Evolutionary conservation across 2,888 invertebrate genomes (phyloP), one percentile per base, ranked within the genome.

Genomic region (Meghimatium bilineatum): DNA sequence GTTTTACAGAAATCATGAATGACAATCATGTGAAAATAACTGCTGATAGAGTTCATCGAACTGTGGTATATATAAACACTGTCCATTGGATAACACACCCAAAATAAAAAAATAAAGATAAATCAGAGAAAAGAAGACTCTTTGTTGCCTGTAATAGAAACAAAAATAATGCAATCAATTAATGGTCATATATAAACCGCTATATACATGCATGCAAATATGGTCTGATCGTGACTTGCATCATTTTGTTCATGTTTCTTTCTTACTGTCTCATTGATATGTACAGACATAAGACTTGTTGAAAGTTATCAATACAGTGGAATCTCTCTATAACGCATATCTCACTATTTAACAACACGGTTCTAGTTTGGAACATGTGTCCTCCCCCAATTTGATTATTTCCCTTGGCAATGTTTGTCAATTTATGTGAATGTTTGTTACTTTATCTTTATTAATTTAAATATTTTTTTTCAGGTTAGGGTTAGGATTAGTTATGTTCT

Each of bases 51-150:
- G 66, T 29, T 66, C 29, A 32, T 32, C 66, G 17, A 66, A 17
- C 66, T 32, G 32, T 66, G 32, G 66, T 66, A 66, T n/a, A 56
- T 56, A 63, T 63, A 66, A 66, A 66, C 32, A 66, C 32, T 71
- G 71, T 26, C 38, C 26, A 71, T 71, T 23, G n/a, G 32, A 32
- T 66, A n/a, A 63, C 10, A 60, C 60, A 60, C 12, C n/a, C n/a
- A 69, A 34, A 36, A 36, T 26, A 26, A 71, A 71, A 36, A 71
- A 71, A 38, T 3, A 69, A 36, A 36, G 38, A 38, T 32, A 1
- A 66, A 66, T 66, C 66, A 66, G 32, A 32, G 8, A 29, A 20
- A 71, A 20, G n/a, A 71, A n/a, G n/a, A n/a, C n/a, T n/a, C 17
- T 8, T 38, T 26, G 38, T 38, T 36, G 38, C 36, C 36, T 38